Evolutionary conservation across 2,888 invertebrate genomes (phyloP).

Genomic region (Dromius quadrimaculatus): DNA sequence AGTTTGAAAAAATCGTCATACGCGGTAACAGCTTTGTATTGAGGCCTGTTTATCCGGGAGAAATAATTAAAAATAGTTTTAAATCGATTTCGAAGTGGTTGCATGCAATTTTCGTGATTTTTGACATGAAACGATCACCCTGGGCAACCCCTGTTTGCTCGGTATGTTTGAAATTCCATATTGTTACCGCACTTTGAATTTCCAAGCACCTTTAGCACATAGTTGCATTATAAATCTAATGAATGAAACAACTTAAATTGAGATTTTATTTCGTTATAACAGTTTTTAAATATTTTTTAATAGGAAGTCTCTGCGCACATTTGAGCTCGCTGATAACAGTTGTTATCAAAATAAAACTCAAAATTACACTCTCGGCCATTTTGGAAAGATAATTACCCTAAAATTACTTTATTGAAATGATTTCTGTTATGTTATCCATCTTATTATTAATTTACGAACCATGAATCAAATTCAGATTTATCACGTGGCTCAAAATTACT

Average conservation of each 20-base stretch:
- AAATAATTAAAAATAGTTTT: not conserved
- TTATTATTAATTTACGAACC: too few species aligned
- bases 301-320: constrained; percentile 1
- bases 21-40: not conserved
- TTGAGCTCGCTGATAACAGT: constrained; percentile 23
- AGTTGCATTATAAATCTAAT: not conserved
- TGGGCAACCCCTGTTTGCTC: constrained; percentile 17
- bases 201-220: too few species aligned
- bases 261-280: too few species aligned
- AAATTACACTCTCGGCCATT: constrained; percentile 8
- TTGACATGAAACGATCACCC: constrained; percentile 24
- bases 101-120: constrained; percentile 20
- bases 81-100: constrained; percentile 1
- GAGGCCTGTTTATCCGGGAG: not conserved
- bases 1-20: constrained; percentile 35
- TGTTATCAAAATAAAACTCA: constrained; percentile 22
- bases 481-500: too few species aligned
- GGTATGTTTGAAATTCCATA: constrained; percentile 26
- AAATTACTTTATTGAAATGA: too few species aligned
- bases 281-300: too few species aligned
- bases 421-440: too few species aligned
- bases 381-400: not conserved
- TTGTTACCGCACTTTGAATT: too few species aligned
- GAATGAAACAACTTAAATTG: too few species aligned
- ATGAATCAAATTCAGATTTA: too few species aligned